Conservation (phyloP, 2,113 vertebrate genomes). For the Athene noctua region DNA sequence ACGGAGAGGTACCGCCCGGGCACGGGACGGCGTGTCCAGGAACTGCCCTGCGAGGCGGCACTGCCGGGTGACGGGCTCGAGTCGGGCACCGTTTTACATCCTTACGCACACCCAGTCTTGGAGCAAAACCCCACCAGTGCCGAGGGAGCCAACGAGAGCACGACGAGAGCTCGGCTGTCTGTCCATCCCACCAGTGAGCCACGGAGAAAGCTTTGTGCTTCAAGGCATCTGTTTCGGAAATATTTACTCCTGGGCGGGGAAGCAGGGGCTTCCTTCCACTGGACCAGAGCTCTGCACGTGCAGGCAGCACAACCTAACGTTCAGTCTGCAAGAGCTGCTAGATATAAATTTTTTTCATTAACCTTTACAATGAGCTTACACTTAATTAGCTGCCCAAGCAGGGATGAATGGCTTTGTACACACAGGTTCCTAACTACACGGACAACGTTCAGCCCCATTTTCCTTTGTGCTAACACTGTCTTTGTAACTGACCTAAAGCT, state of each 20-base stretch:
- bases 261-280: neutral
- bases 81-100: rapidly evolving
- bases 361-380: neutral
- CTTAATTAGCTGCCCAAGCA: neutral
- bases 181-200: too few relatives aligned
- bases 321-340: neutral
- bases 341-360: neutral
- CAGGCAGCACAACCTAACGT: neutral
- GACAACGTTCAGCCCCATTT: neutral
- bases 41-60: rapidly evolving
- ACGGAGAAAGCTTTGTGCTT: neutral
- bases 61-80: neutral
- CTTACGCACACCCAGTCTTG: rapidly evolving
- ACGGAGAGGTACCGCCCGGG: neutral
- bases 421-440: neutral
- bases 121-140: neutral
- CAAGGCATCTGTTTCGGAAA: neutral
- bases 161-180: rapidly evolving
- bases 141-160: rapidly evolving
- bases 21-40: rapidly evolving
- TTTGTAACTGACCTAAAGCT: neutral
- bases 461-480: too few relatives aligned
- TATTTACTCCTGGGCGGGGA: too few relatives aligned
- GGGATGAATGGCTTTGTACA: neutral
- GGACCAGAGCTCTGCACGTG: rapidly evolving